Conservation (phyloP, 1,140 invertebrate genomes). For the Contarinia nasturtii region DNA sequence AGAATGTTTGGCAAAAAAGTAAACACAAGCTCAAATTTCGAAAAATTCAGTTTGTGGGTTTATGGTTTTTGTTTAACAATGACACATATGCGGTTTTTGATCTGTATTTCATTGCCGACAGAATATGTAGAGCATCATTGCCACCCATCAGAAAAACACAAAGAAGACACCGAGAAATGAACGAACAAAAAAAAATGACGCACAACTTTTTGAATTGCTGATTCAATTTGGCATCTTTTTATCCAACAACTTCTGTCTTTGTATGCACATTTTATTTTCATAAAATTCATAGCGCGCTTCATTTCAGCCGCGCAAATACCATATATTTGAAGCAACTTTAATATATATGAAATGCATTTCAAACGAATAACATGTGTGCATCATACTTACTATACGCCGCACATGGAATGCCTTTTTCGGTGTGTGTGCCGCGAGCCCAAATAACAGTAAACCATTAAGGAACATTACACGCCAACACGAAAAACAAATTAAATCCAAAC, state of each 20-base stretch:
- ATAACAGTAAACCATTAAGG: neutral
- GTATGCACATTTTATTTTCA: constrained; percentile 15
- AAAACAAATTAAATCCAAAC: neutral
- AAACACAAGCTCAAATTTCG: no score
- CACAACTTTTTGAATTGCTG: no score
- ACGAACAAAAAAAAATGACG: no score
- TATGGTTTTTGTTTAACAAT: neutral
- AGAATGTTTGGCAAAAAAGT: no score
- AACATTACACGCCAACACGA: no score
- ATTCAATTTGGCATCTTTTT: neutral
- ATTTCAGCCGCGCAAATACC: neutral
- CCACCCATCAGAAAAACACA: no score
- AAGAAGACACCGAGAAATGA: no score
- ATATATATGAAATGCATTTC: neutral
- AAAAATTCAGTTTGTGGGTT: neutral
- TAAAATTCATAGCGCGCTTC: neutral
- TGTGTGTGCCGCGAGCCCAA: no score
- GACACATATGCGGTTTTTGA: no score
- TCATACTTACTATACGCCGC: constrained; percentile 56
- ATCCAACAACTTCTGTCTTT: constrained; percentile 6
- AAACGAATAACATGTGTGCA: no score
- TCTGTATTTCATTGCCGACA: no score
- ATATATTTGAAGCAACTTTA: neutral
- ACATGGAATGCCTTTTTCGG: constrained; percentile 37
- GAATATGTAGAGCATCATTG: no score